phyloP scores from a whole-genome alignment of 2,797 vertebrate species.

The Betta splendens region DNA sequence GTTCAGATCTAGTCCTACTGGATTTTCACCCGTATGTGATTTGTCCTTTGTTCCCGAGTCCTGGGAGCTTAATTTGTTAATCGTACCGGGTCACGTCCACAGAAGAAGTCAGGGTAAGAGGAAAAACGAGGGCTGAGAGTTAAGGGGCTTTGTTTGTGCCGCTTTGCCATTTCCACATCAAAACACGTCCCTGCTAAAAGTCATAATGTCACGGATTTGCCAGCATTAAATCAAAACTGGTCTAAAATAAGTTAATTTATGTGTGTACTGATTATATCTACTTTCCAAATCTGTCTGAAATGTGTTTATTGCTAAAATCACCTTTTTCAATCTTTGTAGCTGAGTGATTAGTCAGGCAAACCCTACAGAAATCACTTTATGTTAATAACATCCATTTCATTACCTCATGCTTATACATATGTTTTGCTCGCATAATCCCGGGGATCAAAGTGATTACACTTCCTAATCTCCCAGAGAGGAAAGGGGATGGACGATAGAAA shows the following conservation, averaged over 20 bases:
- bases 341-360: not conserved
- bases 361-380: not conserved
- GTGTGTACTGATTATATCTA: constrained; percentile 1
- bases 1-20: no score
- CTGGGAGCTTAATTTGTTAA: constrained; percentile 65
- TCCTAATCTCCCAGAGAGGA: constrained; percentile 55
- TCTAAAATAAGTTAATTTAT: constrained; percentile 10
- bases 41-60: constrained; percentile 45
- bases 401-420: constrained; percentile 38
- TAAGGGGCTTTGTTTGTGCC: constrained; percentile 57
- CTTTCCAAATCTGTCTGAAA: constrained; percentile 15
- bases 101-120: constrained; percentile 26
- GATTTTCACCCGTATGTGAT: constrained; percentile 23
- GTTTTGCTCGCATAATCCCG: constrained; percentile 56
- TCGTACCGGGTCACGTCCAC: constrained; percentile 66
- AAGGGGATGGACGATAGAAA: constrained; percentile 46
- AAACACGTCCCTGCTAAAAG: constrained; percentile 37
- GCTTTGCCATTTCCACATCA: constrained; percentile 30
- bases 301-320: not conserved
- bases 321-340: not conserved
- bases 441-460: constrained; percentile 54
- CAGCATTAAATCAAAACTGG: constrained; percentile 23
- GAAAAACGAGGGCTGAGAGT: constrained; percentile 19
- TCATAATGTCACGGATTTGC: constrained; percentile 54
- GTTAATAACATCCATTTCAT: constrained; percentile 19